These are phyloP conservation scores for Jacana jacana DNA, from an alignment of 2,113 vertebrate genomes.

Conservation along the genomic window DNA sequence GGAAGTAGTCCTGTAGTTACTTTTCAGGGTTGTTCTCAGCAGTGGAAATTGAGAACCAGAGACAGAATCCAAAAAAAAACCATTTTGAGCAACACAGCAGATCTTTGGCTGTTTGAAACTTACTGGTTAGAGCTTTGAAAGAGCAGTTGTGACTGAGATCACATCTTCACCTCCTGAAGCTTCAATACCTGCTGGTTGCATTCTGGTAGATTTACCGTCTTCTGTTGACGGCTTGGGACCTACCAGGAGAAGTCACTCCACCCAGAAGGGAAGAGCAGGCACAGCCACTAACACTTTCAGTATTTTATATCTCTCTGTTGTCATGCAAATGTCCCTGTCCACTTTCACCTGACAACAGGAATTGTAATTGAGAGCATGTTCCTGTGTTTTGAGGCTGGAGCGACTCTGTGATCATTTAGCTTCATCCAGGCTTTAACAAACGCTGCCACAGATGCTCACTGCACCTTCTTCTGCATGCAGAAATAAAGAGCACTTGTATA, in stretches of 20 bases:
- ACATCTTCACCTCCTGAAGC: neutral
- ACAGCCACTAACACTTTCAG: neutral
- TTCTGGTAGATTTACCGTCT: neutral
- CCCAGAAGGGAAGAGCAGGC: neutral
- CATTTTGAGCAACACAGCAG: neutral
- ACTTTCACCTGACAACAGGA: neutral
- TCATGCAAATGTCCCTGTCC: neutral
- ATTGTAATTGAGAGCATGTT: neutral
- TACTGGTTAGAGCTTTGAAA: neutral
- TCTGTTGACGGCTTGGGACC: neutral
- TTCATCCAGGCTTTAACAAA: slow-evolving; percentile 11
- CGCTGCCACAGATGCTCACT: neutral
- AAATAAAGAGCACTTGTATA: slow-evolving; percentile 31
- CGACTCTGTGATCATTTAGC: neutral
- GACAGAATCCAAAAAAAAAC: neutral
- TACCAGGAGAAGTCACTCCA: neutral
- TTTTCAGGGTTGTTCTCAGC: neutral
- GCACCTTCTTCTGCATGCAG: neutral
- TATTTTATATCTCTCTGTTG: neutral
- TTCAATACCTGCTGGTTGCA: neutral
- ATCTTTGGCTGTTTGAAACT: neutral
- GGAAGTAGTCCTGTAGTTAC: neutral
- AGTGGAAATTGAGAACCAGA: neutral
- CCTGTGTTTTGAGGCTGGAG: neutral
- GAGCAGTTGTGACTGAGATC: neutral